Conservation (phyloP, 1,140 invertebrate genomes). For the Hypothenemus hampei region DNA sequence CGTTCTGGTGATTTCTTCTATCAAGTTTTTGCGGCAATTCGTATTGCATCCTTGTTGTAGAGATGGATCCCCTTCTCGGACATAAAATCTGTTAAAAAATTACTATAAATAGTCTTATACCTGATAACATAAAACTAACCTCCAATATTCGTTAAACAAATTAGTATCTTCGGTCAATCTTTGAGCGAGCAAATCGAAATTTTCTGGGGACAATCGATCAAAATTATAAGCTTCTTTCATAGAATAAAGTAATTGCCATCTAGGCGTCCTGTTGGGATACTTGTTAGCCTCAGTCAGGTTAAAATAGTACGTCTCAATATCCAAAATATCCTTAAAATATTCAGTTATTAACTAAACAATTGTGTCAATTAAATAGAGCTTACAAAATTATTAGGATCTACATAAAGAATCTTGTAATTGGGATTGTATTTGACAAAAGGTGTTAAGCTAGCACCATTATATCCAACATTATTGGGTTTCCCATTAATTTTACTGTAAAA, state of each 20-base stretch:
- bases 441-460: conserved; percentile 72
- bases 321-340: conserved; percentile 47
- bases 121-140: conserved; percentile 9
- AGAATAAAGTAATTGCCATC: conserved; percentile 51
- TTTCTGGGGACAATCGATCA: conserved; percentile 46
- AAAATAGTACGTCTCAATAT: conserved; percentile 59
- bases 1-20: conserved; percentile 18
- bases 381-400: conserved; percentile 58
- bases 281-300: conserved; percentile 58
- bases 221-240: conserved; percentile 56
- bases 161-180: conserved; percentile 41
- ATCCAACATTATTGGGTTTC: conserved; percentile 57
- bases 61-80: conserved; percentile 25
- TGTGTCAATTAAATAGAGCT: conserved; percentile 39
- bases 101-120: background rate
- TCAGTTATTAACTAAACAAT: background rate
- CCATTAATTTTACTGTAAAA: conserved; percentile 52
- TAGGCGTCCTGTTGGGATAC: conserved; percentile 39
- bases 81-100: conserved; percentile 25
- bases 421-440: conserved; percentile 65
- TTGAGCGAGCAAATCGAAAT: conserved; percentile 48
- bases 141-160: conserved; percentile 30
- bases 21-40: conserved; percentile 11
- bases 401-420: conserved; percentile 70
- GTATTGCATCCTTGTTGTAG: conserved; percentile 22